Evolutionary conservation across 2,113 vertebrate species (phyloP), one percentile per base, ranked within the genome.

Genomic region (Galbula dea): DNA sequence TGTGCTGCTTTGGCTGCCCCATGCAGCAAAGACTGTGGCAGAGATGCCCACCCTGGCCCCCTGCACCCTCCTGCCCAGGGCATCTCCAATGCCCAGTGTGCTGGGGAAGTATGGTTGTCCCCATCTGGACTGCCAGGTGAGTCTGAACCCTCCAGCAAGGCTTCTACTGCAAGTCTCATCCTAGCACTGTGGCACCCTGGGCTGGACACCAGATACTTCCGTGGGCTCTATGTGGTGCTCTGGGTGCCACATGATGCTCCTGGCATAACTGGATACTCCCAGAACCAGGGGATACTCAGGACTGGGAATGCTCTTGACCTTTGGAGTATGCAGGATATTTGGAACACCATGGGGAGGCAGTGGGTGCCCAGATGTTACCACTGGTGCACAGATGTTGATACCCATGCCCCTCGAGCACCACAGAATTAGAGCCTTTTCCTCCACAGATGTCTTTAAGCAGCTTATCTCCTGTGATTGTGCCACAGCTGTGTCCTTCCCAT

Each of bases 21-120:
- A 0, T 0, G 1, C 7, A 6, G 27, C 0, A 1, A 51, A 32
- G 29, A 15, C 34, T 39, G 76, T 34, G 65, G 30, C 62, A 23
- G 45, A 65, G 58, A 13, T 2, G 10, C 49, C 34, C 85, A n/a
- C 10, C 22, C 23, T 6, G 1, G 16, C 7, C 22, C 54, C 9
- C 39, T 24, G 45, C 7, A 36, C 7, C 7, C 11, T 45, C 12
- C 32, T 41, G 13, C 14, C 59, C 10, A 0, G 0, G 9, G 8
- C 23, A 43, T 8, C 32, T 22, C 52, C n/a, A 12, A 37, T 89
- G 43, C 48, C 8, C 0, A 0, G 21, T 5, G 6, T 61, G 63
- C 49, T 80, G n/a, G 34, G 36, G 7, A n/a, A 20, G 3, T 26
- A 18, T 2, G 0, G 15, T 22, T 41, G 17, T 23, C 12, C 66